These are phyloP conservation scores for Nannoperca obscura DNA, from an alignment of 2,797 vertebrate species.

Conservation along the genomic window DNA sequence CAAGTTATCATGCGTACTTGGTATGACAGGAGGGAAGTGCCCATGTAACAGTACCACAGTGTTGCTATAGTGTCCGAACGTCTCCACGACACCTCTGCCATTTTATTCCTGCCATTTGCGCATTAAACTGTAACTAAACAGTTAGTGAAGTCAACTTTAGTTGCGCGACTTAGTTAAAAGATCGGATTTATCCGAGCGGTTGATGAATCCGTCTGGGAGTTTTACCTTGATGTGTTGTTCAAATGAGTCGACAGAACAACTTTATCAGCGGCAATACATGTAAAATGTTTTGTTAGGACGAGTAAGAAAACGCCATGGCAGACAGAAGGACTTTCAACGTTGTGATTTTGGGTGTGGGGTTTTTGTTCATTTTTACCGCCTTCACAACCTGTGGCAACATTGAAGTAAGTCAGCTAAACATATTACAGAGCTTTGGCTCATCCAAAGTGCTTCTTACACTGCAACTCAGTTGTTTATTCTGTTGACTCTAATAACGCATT, in stretches of 20 bases:
- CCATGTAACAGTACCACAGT: conserved; percentile 9
- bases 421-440: neutral
- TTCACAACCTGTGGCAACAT: conserved; percentile 89
- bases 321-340: conserved; percentile 86
- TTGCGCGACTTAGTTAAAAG: neutral
- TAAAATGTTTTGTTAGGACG: conserved; percentile 23
- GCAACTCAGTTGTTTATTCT: neutral
- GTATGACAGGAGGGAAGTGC: conserved; percentile 54
- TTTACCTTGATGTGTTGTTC: neutral
- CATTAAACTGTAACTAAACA: conserved; percentile 43
- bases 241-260: neutral
- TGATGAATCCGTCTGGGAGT: neutral
- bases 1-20: conserved; percentile 77
- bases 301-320: conserved; percentile 73
- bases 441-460: no score
- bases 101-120: neutral
- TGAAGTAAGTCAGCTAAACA: conserved; percentile 78
- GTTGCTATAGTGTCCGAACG: neutral
- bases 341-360: conserved; percentile 85
- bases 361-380: conserved; percentile 87
- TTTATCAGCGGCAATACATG: neutral
- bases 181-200: conserved; percentile 22
- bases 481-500: neutral
- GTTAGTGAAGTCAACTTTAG: conserved; percentile 29
- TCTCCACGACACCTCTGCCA: neutral